Percentiles rank a stretch among this genome's conserved stretches.
Conservation (phyloP, 1,140 invertebrate genomes). For the Sitophilus oryzae region DNA sequence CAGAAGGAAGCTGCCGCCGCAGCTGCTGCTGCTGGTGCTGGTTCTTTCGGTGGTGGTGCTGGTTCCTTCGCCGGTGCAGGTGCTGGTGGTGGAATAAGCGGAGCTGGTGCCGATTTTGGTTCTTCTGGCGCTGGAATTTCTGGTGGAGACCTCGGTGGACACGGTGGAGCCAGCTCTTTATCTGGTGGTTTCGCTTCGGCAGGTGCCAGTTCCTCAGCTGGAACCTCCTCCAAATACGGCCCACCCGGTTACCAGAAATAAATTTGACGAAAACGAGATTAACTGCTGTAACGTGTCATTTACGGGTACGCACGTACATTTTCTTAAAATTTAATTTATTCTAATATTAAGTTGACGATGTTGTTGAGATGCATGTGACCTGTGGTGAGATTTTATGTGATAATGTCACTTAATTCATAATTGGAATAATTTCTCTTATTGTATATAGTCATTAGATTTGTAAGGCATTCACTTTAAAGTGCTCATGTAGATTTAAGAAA, state of each 20-base stretch:
- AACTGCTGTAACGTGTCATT: neutral
- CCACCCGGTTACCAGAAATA: slow-evolving; percentile 18
- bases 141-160: neutral
- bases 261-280: no score
- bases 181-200: neutral
- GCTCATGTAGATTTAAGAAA: neutral
- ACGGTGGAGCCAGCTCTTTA: neutral
- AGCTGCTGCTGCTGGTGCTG: slow-evolving; percentile 32
- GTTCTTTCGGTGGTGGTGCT: neutral
- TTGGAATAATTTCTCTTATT: neutral
- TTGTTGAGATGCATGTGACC: neutral
- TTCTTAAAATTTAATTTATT: neutral
- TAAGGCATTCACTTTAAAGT: neutral
- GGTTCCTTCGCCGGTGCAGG: slow-evolving; percentile 24
- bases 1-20: slow-evolving; percentile 55
- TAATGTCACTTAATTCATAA: neutral
- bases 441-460: neutral
- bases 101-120: neutral
- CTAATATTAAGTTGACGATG: neutral
- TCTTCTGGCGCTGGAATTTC: neutral
- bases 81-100: slow-evolving; percentile 10
- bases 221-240: slow-evolving; percentile 12
- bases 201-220: slow-evolving; percentile 1
- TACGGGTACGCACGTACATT: neutral
- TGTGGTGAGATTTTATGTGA: neutral